phyloP scores from a whole-genome alignment of 2,888 invertebrate species.

The Phalera bucephala region DNA sequence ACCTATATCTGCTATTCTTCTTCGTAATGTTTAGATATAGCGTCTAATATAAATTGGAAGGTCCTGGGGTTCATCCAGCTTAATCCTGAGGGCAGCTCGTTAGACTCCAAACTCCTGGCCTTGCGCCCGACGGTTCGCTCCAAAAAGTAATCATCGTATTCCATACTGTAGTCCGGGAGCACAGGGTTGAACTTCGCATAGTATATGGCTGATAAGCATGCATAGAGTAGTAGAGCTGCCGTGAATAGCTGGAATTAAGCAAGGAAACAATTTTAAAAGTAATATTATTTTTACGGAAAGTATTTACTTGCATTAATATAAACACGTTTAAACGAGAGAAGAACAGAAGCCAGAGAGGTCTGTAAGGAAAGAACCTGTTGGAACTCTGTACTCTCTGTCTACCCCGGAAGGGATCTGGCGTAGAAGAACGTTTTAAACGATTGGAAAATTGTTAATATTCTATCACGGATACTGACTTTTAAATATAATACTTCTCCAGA shows the following conservation, averaged over 20 bases:
- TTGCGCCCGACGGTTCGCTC: conserved; percentile 85
- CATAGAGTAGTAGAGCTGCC: conserved; percentile 90
- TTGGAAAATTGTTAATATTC: too few species aligned
- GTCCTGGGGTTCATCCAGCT: conserved; percentile 84
- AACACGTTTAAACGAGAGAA: too few species aligned
- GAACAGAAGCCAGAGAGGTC: too few species aligned
- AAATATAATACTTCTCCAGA: too few species aligned
- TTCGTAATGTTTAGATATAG: conserved; percentile 65
- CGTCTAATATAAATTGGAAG: conserved; percentile 87
- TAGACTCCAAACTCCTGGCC: conserved; percentile 62
- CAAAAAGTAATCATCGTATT: conserved; percentile 89
- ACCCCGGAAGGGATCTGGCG: too few species aligned
- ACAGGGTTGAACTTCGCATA: conserved; percentile 94
- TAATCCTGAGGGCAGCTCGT: conserved; percentile 64
- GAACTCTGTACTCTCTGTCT: too few species aligned
- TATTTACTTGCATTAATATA: too few species aligned
- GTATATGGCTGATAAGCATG: conserved; percentile 93
- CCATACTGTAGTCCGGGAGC: conserved; percentile 88
- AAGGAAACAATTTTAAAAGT: conserved; percentile 14
- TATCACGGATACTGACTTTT: too few species aligned
- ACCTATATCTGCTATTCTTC: conserved; percentile 45
- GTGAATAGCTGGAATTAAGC: conserved; percentile 88
- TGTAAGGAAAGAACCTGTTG: too few species aligned
- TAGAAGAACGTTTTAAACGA: too few species aligned
- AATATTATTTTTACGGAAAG: too few species aligned